Base-by-base conservation (phyloP, 2,113 vertebrate genomes). In the Elaphurus davidianus region DNA sequence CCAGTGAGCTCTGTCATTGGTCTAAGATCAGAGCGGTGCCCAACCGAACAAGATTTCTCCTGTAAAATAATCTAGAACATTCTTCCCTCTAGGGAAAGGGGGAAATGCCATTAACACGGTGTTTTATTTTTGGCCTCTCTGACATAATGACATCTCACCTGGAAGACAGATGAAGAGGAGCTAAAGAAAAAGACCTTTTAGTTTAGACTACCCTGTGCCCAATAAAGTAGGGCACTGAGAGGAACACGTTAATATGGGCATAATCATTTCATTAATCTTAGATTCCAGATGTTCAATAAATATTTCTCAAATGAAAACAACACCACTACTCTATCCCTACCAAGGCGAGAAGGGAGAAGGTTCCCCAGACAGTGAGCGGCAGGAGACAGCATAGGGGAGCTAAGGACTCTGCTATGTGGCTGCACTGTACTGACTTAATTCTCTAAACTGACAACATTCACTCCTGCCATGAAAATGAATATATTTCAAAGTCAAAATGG, bases 51-150 rank as follows among this genome's bases (percentile, higher is more conserved):
- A 87, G 59, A 59, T 60, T 67, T 67, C 55, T 91, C 62, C 74
- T 84, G 25, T 95, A 52, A 92, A 94, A 94, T 81, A 91, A 93
- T 79, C 52, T 82, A 67, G 79, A 74, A 14, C 81, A 79, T 89
- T 97, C 36, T 91, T 84, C 33, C 64, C 54, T 40, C 14, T 55
- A 23, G 23, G 12, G 13, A 23, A 23, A 3, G 71, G n/a, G 21
- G 11, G 28, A 50, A 78, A 62, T 59, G 28, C 16, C 87, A 87
- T 67, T 90, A 79, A 60, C 17, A 90, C 21, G 4, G 13, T 52
- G 82, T 94, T 92, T 94, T 40, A 95, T 83, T 71, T 92, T 50
- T 43, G 83, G 55, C 43, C 28, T 95, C 90, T 82, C 6, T 83
- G 54, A 93, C 27, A 78, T 54, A 50, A 82, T 50, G 45, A 85